A percentile compares a stretch with the other conserved stretches of the same genome.
Evolutionary conservation across 2,113 vertebrate species (phyloP).

Genomic region (Scomber colias): DNA sequence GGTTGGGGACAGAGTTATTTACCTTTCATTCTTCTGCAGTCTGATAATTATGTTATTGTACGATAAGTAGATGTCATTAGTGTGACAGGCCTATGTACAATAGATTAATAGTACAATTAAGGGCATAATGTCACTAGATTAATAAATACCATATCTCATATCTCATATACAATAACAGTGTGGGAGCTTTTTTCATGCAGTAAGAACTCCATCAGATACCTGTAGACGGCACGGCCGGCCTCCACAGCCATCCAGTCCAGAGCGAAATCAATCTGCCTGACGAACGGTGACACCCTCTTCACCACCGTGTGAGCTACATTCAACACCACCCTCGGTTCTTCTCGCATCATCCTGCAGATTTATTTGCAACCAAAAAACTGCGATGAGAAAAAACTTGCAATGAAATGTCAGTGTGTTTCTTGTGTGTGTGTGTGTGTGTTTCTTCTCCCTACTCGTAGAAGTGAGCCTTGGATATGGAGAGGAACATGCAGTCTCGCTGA

Average conservation of each 20-base stretch:
- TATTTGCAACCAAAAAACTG: not conserved
- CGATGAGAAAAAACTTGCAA: not conserved
- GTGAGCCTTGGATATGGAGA: conserved; percentile 94
- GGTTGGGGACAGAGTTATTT: too few relatives aligned
- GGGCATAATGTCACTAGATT: too few relatives aligned
- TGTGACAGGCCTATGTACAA: too few relatives aligned
- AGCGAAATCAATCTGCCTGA: conserved; percentile 95
- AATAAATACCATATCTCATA: too few relatives aligned
- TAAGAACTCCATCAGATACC: conserved; percentile 77
- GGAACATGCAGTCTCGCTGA: conserved; percentile 92
- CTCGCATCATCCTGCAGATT: conserved; percentile 90
- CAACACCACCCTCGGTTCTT: conserved; percentile 90
- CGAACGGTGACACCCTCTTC: conserved; percentile 92
- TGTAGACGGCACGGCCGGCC: conserved; percentile 93
- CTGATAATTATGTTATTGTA: too few relatives aligned
- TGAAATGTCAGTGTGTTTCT: not conserved
- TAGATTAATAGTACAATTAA: too few relatives aligned
- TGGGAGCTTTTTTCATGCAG: too few relatives aligned
- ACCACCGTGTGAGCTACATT: conserved; percentile 93
- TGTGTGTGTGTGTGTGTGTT: not conserved
- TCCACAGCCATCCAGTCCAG: conserved; percentile 98
- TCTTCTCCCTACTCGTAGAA: conserved; percentile 98
- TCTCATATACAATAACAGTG: too few relatives aligned
- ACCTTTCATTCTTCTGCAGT: too few relatives aligned
- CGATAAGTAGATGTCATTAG: too few relatives aligned